Evolutionary conservation across 2,113 vertebrate genomes (phyloP).

Genomic region (Pantherophis guttatus): DNA sequence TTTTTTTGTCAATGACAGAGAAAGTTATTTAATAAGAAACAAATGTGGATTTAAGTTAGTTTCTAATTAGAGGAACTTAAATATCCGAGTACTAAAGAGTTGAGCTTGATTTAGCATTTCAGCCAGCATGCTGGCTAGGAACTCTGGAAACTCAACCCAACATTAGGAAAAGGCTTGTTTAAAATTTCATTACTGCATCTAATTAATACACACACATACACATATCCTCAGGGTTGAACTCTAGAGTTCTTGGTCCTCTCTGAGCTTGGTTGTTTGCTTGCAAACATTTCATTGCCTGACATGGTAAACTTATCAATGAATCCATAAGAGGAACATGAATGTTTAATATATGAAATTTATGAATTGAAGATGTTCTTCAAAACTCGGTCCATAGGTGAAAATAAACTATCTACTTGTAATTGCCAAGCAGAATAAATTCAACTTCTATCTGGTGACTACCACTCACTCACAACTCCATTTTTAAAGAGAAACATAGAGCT

Average conservation of each 20-base stretch:
- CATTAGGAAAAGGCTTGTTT: background rate
- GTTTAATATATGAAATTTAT: background rate
- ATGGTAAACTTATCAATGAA: background rate
- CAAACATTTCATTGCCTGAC: background rate
- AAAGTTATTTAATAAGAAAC: background rate
- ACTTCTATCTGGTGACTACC: no score
- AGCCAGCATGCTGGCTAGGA: background rate
- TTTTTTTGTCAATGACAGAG: background rate
- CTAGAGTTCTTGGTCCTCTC: background rate
- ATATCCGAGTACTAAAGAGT: background rate
- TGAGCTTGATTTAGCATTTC: background rate
- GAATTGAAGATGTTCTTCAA: background rate
- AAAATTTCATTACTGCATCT: background rate
- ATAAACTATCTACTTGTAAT: background rate
- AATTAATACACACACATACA: background rate
- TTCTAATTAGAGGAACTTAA: background rate
- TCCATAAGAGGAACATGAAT: background rate
- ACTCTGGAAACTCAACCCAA: background rate
- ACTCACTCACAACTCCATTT: no score
- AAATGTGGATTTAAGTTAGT: background rate
- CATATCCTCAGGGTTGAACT: no score
- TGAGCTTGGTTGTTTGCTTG: background rate
- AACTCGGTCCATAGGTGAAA: background rate
- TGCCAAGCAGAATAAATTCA: no score
- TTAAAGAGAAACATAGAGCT: no score